phyloP scores from a whole-genome alignment of 1,140 invertebrate genomes.

The Drosophila mauritiana region DNA sequence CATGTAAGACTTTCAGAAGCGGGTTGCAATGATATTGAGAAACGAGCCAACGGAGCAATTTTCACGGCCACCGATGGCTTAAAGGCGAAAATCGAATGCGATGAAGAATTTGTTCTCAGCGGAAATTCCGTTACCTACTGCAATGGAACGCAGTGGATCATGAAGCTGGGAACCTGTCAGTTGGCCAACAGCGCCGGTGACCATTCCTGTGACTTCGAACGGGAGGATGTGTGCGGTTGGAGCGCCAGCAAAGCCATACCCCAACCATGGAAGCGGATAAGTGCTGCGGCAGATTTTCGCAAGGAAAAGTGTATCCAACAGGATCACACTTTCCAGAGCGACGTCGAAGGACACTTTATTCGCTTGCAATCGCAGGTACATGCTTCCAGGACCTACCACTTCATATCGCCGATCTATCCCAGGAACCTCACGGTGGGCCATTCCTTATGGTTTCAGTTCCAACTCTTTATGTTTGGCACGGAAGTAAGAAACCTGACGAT shows the following conservation, averaged over 20 bases:
- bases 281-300: not conserved
- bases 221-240: not conserved
- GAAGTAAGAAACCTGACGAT: not conserved
- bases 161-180: not conserved
- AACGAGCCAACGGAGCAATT: not conserved
- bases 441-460: not conserved
- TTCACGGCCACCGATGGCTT: not conserved
- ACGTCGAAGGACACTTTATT: constrained; percentile 1
- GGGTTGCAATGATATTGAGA: not conserved
- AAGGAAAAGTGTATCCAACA: not conserved
- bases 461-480: not conserved
- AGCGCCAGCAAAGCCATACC: not conserved
- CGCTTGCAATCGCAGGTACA: not conserved
- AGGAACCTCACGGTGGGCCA: not conserved
- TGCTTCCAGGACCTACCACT: not conserved
- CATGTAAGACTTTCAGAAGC: not conserved
- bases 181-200: not conserved
- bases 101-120: not conserved
- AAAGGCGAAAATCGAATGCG: not conserved
- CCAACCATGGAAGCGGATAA: not conserved
- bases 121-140: not conserved
- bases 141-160: not conserved
- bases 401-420: not conserved
- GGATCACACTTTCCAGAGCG: not conserved
- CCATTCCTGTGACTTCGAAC: not conserved